Evolutionary conservation across 1,140 invertebrate genomes (phyloP).

Genomic region (Chionoecetes opilio): DNA sequence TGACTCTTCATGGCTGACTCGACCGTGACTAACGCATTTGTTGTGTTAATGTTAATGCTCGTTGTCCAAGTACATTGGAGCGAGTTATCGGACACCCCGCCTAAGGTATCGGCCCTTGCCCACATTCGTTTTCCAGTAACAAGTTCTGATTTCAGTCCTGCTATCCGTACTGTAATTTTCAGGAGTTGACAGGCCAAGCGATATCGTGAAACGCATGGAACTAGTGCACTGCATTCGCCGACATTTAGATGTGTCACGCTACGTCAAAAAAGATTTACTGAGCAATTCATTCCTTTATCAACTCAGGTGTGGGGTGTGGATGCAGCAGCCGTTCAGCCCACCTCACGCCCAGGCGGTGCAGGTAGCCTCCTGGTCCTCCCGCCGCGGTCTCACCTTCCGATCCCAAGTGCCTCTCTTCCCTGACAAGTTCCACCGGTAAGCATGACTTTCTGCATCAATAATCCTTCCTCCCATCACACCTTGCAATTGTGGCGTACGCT

Average conservation of each 20-base stretch:
- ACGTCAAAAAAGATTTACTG: background rate
- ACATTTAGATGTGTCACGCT: too few relatives aligned
- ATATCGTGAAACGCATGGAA: background rate
- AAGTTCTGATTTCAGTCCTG: too few relatives aligned
- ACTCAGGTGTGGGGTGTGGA: background rate
- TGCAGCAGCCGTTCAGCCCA: constrained; percentile 42
- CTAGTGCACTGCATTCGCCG: background rate
- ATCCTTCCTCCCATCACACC: background rate
- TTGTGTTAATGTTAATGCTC: too few relatives aligned
- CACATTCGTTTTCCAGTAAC: too few relatives aligned
- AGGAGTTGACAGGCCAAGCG: background rate
- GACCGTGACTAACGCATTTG: too few relatives aligned
- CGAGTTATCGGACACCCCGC: too few relatives aligned
- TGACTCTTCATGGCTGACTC: too few relatives aligned
- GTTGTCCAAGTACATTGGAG: too few relatives aligned
- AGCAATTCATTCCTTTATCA: background rate
- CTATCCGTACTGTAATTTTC: background rate
- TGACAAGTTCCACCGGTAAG: constrained; percentile 53
- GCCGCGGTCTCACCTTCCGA: constrained; percentile 15
- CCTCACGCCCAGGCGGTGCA: background rate
- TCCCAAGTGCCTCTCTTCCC: constrained; percentile 15
- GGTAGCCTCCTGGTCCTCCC: constrained; percentile 43
- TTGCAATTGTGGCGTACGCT: background rate
- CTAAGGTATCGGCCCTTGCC: too few relatives aligned
- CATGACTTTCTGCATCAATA: background rate